These are phyloP conservation scores for Anolis apletophallus DNA, from an alignment of 2,797 vertebrate genomes.

Conservation along the genomic window DNA sequence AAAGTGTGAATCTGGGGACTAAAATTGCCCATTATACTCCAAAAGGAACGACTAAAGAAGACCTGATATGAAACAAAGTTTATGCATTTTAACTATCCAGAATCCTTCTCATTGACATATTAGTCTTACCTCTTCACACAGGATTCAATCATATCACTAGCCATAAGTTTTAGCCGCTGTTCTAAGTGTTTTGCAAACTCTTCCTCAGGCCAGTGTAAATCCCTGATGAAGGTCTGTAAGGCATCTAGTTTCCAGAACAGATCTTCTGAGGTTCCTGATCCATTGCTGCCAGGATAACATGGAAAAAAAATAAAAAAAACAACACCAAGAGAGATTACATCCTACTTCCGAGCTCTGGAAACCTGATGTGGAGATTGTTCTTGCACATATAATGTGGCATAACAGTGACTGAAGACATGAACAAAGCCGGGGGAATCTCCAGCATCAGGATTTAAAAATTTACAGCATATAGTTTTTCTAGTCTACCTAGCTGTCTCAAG, in stretches of 20 bases:
- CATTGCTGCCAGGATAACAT: slow-evolving; percentile 87
- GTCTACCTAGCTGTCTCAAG: slow-evolving; percentile 61
- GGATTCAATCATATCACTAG: slow-evolving; percentile 99
- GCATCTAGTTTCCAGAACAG: slow-evolving; percentile 99
- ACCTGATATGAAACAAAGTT: neutral
- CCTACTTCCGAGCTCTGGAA: slow-evolving; percentile 43
- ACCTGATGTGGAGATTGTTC: slow-evolving; percentile 78
- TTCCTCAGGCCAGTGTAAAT: slow-evolving; percentile 98
- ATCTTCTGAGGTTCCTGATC: slow-evolving; percentile 97
- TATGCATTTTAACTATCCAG: neutral
- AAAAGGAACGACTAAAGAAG: neutral
- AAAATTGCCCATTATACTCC: too few species aligned
- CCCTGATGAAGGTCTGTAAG: slow-evolving; percentile 97
- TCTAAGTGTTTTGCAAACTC: slow-evolving; percentile 98
- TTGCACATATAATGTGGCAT: slow-evolving; percentile 72
- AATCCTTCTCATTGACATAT: accelerated
- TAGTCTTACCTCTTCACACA: slow-evolving; percentile 91
- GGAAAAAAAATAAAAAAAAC: slow-evolving; percentile 50
- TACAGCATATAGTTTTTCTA: slow-evolving; percentile 79
- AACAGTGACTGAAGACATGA: slow-evolving; percentile 79
- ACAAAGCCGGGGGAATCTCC: slow-evolving; percentile 79
- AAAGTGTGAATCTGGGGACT: too few species aligned
- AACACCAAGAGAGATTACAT: slow-evolving; percentile 60
- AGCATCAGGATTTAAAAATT: slow-evolving; percentile 82
- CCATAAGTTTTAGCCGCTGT: slow-evolving; percentile 96